Evolutionary conservation across 2,888 invertebrate species (phyloP).

Genomic region (Ceratothoa steindachneri): DNA sequence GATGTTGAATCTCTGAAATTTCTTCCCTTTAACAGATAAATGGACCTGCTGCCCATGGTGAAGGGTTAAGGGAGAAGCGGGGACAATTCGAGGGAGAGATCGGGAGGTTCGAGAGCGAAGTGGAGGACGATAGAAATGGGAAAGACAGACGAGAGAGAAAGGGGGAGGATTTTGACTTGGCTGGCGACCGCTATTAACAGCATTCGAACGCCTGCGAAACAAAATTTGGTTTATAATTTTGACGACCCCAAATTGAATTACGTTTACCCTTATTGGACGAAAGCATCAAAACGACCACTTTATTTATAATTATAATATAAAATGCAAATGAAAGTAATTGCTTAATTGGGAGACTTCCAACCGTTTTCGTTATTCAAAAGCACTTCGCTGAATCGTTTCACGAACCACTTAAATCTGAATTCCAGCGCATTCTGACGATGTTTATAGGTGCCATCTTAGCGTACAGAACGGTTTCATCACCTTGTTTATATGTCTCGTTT

Average conservation of each 20-base stretch:
- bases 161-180: too few relatives aligned
- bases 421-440: background rate
- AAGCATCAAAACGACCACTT: background rate
- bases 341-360: background rate
- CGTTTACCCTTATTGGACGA: background rate
- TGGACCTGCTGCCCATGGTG: too few relatives aligned
- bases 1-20: too few relatives aligned
- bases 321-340: conserved; percentile 5
- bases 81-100: too few relatives aligned
- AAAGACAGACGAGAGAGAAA: too few relatives aligned
- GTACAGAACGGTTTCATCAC: background rate
- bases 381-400: background rate
- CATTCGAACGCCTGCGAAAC: too few relatives aligned
- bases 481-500: background rate
- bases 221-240: background rate
- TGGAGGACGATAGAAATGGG: too few relatives aligned
- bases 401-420: background rate
- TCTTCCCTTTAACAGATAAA: too few relatives aligned
- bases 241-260: background rate
- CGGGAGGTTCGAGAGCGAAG: too few relatives aligned
- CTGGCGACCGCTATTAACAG: too few relatives aligned
- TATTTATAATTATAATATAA: background rate
- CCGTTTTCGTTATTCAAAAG: background rate
- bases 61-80: too few relatives aligned
- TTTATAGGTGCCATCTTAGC: background rate